Base-by-base conservation (phyloP, 2,888 invertebrate genomes). In the Lasioglossum malachurum region DNA sequence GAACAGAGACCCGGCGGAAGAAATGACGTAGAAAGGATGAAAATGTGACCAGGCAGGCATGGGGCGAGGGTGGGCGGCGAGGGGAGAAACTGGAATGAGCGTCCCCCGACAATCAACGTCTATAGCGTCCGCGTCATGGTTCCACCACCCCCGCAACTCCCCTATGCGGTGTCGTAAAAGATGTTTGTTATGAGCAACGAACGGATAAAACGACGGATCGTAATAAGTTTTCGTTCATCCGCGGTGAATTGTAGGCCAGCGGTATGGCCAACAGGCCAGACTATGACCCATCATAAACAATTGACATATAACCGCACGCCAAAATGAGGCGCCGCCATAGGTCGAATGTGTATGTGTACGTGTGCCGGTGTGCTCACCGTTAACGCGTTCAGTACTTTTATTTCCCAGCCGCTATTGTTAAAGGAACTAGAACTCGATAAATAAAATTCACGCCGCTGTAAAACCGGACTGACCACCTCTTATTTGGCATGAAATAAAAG, bases 81-180 rank as follows among this genome's bases (percentile, higher is more conserved):
- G 83, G 71, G 69, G 78, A 77, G 74, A 78, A 71, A 83, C 78
- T 72, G 84, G 73, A 69, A 71, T 79, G 69, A 82, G 83, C 88
- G 89, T 93, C 93, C 91, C 91, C 84, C 87, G 90, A 89, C 94
- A 94, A 94, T 94, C 94, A 94, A 93, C 92, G 92, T 93, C 94
- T 89, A 92, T 92, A 92, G 92, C 93, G 91, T 64, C 90, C 92
- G 92, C 90, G 92, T 91, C 92, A 94, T 92, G 92, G 90, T 92
- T 93, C 93, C 91, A 91, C 90, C 84, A 86, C 88, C 89, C 93
- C 93, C 92, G n/a, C n/a, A 57, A 57, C 57, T n/a, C 91, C 91
- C 19, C 38, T 38, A 41, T 41, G 92, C 89, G 92, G 87, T 86
- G 90, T 93, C 93, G 92, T 94, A 94, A 94, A 94, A 93, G 94